Evolutionary conservation across 2,113 vertebrate species (phyloP).

Genomic region (Actinemys pallida): DNA sequence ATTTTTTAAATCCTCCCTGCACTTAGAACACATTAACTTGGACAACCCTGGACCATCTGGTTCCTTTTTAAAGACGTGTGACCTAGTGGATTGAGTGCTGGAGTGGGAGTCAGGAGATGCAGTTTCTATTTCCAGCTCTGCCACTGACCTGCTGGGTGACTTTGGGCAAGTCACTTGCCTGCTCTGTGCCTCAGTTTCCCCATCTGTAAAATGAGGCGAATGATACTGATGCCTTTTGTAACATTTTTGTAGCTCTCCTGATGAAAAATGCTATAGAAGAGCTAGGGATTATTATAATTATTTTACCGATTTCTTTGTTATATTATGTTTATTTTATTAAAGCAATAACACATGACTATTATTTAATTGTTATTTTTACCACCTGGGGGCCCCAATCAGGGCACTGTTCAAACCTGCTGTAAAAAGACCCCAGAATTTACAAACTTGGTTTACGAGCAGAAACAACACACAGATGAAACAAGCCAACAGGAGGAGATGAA

Average conservation of each 20-base stretch:
- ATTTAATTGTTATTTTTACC: not conserved
- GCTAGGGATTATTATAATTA: conserved; percentile 32
- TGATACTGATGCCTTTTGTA: not conserved
- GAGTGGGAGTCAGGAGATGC: not conserved
- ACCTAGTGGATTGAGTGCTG: not conserved
- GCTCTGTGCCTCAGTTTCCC: not conserved
- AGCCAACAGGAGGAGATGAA: conserved; percentile 62
- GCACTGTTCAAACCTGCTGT: conserved; percentile 61
- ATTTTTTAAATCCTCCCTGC: not conserved
- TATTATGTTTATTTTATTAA: conserved; percentile 25
- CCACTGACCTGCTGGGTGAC: not conserved
- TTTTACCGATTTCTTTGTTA: not conserved
- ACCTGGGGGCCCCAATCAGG: not conserved
- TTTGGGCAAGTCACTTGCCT: not conserved
- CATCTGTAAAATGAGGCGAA: not conserved
- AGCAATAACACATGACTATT: conserved; percentile 67
- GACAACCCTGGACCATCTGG: not conserved
- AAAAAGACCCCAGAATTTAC: conserved; percentile 52
- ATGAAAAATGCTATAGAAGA: not conserved
- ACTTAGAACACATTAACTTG: not conserved
- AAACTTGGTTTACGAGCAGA: conserved; percentile 62
- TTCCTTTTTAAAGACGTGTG: not conserved
- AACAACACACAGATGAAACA: not conserved
- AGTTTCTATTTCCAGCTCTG: not conserved
- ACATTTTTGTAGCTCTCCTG: not conserved